phyloP scores from a whole-genome alignment of 2,888 invertebrate species.

The Thera britannica region DNA sequence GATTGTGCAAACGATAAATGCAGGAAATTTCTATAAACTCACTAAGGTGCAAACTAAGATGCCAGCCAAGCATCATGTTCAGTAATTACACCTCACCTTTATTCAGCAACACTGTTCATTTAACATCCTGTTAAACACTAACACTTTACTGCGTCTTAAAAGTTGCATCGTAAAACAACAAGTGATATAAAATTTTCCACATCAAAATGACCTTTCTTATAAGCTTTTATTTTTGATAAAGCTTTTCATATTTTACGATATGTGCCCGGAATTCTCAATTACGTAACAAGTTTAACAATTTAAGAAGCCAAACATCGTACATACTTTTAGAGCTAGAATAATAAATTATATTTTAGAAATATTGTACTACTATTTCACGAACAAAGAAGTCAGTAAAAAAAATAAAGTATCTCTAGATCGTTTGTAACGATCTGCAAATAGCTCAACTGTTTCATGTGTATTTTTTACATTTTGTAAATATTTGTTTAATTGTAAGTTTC shows the following conservation, averaged over 20 bases:
- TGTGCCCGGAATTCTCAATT: background rate
- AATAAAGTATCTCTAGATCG: too few species aligned
- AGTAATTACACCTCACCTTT: conserved; percentile 55
- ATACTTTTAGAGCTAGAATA: too few species aligned
- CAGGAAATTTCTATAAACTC: background rate
- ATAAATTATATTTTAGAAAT: background rate
- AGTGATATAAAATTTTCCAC: conserved; percentile 39
- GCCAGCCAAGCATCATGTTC: conserved; percentile 47
- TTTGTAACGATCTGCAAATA: too few species aligned
- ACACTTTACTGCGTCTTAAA: conserved; percentile 53
- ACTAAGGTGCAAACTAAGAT: conserved; percentile 6
- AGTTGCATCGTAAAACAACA: conserved; percentile 53
- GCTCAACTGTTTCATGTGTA: too few species aligned
- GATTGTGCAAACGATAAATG: background rate
- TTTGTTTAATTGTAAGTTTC: too few species aligned
- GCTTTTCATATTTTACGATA: conserved; percentile 1
- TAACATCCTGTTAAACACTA: conserved; percentile 56
- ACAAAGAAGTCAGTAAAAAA: background rate
- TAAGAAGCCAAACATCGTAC: background rate
- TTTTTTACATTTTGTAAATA: too few species aligned
- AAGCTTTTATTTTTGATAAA: conserved; percentile 1
- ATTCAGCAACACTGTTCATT: conserved; percentile 57
- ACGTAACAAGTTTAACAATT: background rate
- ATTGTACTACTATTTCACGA: background rate
- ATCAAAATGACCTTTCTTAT: conserved; percentile 21